Conservation (phyloP, 2,113 vertebrate species). For the Todiramphus chloris region DNA sequence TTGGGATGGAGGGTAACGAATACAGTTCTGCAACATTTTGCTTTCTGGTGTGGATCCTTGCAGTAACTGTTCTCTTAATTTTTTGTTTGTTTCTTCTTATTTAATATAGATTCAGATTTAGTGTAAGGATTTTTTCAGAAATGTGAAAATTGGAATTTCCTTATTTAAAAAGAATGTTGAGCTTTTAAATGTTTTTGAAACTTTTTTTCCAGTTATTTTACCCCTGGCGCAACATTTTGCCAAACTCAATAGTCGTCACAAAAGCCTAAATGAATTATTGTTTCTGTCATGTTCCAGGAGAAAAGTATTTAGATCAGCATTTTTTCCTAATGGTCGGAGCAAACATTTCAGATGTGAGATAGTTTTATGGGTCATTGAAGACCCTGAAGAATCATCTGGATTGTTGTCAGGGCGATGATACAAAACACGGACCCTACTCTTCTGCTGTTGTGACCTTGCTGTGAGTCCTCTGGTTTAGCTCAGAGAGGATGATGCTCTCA, state of each 20-base stretch:
- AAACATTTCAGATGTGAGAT: not conserved
- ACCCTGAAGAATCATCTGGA: not conserved
- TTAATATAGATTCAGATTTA: not conserved
- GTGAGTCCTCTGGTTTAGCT: not conserved
- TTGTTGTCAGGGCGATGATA: not conserved
- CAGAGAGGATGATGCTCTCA: not conserved
- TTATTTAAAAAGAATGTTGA: not conserved
- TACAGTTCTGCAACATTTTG: not conserved
- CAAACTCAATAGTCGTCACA: not conserved
- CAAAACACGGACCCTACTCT: not conserved
- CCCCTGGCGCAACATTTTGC: not conserved
- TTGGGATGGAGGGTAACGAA: not conserved
- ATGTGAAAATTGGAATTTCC: not conserved
- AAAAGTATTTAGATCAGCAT: constrained; percentile 20
- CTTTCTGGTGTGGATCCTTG: not conserved
- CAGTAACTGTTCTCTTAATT: not conserved
- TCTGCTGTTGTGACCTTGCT: not conserved
- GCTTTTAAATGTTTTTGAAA: not conserved
- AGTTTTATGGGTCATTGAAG: constrained; percentile 12
- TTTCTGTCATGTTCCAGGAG: constrained; percentile 3
- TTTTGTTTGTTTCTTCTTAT: not conserved
- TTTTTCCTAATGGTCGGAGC: constrained; percentile 3
- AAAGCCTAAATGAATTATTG: constrained; percentile 19
- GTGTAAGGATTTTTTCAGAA: not conserved
- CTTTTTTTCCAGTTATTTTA: not conserved